Evolutionary conservation across 2,888 invertebrate species (phyloP).

Genomic region (Sarcophaga rosellei): DNA sequence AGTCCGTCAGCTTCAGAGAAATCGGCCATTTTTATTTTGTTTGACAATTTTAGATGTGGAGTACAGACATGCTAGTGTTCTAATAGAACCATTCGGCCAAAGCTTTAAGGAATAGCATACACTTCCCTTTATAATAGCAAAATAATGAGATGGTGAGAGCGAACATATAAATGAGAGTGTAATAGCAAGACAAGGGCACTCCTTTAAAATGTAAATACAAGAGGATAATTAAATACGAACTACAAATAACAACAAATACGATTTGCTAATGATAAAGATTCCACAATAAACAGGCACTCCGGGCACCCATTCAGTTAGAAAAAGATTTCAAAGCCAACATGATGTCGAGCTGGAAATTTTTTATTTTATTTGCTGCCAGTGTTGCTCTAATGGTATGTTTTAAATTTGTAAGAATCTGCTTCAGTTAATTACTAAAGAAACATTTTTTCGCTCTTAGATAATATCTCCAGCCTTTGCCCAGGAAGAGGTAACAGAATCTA

Average conservation of each 20-base stretch:
- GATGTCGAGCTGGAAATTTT: neutral
- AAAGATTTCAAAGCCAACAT: constrained; percentile 25
- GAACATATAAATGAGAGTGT: neutral
- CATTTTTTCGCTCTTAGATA: neutral
- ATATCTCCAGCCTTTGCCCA: neutral
- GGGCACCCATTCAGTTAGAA: constrained; percentile 13
- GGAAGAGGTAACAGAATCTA: neutral
- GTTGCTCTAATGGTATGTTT: constrained; percentile 41
- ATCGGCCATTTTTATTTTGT: no score
- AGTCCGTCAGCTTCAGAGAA: no score
- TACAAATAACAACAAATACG: neutral
- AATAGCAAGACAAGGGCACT: neutral
- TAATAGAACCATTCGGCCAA: no score
- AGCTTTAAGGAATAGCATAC: no score
- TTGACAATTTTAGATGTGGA: no score
- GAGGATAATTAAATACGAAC: neutral
- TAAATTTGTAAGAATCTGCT: neutral
- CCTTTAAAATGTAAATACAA: neutral
- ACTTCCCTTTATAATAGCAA: no score
- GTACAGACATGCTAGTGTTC: no score
- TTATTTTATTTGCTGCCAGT: neutral
- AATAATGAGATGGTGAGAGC: neutral
- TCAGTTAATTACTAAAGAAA: neutral
- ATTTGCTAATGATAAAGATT: neutral
- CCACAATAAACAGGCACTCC: neutral